phyloP scores from a whole-genome alignment of 2,888 invertebrate genomes.

The Dione juno region DNA sequence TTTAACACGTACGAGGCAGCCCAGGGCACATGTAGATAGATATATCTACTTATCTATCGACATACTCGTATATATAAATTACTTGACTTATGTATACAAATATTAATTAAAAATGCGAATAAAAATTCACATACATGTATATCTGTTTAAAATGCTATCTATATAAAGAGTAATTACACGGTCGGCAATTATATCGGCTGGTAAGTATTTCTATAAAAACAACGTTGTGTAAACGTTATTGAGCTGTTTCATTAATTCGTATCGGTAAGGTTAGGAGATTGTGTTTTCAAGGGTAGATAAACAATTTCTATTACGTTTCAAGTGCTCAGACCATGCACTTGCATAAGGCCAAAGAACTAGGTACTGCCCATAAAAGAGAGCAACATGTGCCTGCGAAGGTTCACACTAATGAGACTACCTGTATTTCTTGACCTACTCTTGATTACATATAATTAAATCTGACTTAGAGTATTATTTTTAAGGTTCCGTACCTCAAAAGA shows the following conservation, averaged over 20 bases:
- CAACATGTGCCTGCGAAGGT: constrained; percentile 50
- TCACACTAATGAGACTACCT: constrained; percentile 40
- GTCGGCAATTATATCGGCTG: background rate
- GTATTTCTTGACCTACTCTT: constrained; percentile 40
- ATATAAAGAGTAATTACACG: background rate
- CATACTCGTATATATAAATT: too few relatives aligned
- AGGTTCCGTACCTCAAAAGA: too few relatives aligned
- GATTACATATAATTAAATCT: constrained; percentile 31
- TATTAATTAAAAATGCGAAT: background rate
- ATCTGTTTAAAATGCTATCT: background rate
- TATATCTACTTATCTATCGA: background rate
- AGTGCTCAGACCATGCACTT: constrained; percentile 47
- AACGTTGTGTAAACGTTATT: constrained; percentile 11
- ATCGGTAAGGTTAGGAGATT: constrained; percentile 35
- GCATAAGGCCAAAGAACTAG: constrained; percentile 46
- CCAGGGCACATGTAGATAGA: background rate
- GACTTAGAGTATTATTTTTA: constrained; percentile 15
- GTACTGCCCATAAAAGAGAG: constrained; percentile 48
- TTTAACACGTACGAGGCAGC: background rate
- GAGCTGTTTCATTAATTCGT: constrained; percentile 23
- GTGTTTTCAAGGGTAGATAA: constrained; percentile 49
- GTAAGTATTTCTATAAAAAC: constrained; percentile 10
- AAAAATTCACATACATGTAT: too few relatives aligned
- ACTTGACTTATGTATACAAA: background rate
- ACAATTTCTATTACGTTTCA: constrained; percentile 54